Conservation (phyloP, 2,113 vertebrate species). For the Ammodytes dubius region DNA sequence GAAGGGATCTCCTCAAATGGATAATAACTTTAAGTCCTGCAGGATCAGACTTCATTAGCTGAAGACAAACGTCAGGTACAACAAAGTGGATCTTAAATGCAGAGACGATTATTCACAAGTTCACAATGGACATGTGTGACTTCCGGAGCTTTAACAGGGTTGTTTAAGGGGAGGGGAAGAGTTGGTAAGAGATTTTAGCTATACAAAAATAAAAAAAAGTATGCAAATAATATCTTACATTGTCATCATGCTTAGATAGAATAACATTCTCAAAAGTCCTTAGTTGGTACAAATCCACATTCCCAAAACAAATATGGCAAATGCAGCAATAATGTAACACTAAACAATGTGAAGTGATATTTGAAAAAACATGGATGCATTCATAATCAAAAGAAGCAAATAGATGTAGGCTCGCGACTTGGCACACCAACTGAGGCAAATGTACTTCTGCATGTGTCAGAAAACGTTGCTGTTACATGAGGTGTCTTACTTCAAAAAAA, state of each 20-base stretch:
- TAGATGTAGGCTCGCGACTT: background rate
- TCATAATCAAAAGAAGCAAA: background rate
- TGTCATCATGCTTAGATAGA: background rate
- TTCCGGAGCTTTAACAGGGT: constrained; percentile 20
- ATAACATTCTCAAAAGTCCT: background rate
- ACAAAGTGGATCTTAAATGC: constrained; percentile 12
- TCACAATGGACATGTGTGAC: background rate
- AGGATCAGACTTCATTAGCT: constrained; percentile 16
- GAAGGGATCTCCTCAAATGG: constrained; percentile 10
- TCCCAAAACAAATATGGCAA: background rate
- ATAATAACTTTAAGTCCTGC: constrained; percentile 22
- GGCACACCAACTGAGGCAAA: background rate
- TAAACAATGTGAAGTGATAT: background rate
- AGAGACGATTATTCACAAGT: constrained; percentile 13
- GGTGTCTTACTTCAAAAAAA: background rate
- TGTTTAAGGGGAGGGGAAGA: background rate
- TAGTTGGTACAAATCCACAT: constrained; percentile 2
- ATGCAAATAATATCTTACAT: background rate
- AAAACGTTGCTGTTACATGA: background rate
- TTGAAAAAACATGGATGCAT: background rate
- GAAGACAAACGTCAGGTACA: background rate
- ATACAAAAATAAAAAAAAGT: too few relatives aligned
- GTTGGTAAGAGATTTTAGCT: too few relatives aligned
- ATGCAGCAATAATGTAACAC: background rate
- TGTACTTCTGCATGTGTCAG: background rate